Evolutionary conservation across 2,888 invertebrate genomes (phyloP).

Genomic region (Callyntrura sp.): DNA sequence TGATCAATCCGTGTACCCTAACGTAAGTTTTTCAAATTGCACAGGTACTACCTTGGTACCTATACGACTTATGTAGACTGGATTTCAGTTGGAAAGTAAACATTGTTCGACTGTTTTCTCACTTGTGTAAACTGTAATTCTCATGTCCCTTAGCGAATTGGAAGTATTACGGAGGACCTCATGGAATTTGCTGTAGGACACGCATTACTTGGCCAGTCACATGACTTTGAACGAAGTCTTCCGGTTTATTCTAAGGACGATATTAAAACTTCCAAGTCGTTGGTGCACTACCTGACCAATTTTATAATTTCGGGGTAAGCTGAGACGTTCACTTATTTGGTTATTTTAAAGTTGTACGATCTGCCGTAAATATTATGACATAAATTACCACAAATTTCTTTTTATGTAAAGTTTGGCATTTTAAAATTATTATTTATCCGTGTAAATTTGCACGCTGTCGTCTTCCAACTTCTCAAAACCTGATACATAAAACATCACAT

Average conservation of each 20-base stretch:
- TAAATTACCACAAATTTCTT: no score
- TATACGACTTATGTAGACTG: not conserved
- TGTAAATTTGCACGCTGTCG: no score
- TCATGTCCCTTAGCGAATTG: conserved; percentile 79
- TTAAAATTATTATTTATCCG: no score
- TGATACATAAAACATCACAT: no score
- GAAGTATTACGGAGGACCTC: conserved; percentile 83
- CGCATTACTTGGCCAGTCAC: conserved; percentile 78
- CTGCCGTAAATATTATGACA: not conserved
- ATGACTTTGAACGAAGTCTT: conserved; percentile 82
- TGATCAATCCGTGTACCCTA: conserved; percentile 91
- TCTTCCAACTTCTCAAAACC: no score
- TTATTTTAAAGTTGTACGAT: not conserved
- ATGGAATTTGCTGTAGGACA: conserved; percentile 84
- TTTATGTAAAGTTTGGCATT: no score
- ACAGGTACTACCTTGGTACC: not conserved
- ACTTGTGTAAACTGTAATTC: not conserved
- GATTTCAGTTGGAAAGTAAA: not conserved
- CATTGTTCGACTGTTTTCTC: not conserved
- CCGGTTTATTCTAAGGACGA: conserved; percentile 82
- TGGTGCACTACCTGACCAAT: conserved; percentile 83
- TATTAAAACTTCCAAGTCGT: conserved; percentile 81
- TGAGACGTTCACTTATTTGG: not conserved
- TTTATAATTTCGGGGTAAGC: conserved; percentile 83
- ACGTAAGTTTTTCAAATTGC: conserved; percentile 86